phyloP scores from a whole-genome alignment of 2,888 invertebrate genomes.

The Trisateles emortualis region DNA sequence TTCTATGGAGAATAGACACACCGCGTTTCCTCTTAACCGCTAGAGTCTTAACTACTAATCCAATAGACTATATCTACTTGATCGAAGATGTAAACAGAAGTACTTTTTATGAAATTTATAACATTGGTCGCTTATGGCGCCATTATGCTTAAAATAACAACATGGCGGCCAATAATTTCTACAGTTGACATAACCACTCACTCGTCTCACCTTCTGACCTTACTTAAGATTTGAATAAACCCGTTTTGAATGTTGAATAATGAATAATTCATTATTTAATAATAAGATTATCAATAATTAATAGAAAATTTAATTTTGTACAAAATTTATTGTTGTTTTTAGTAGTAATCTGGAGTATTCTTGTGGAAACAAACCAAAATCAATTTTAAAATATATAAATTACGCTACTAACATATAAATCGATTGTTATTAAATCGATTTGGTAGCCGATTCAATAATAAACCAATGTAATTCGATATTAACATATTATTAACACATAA shows the following conservation, averaged over 20 bases:
- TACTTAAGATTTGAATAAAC: constrained; percentile 23
- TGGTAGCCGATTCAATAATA: not conserved
- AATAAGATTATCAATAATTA: constrained; percentile 42
- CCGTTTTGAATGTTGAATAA: constrained; percentile 31
- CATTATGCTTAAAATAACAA: constrained; percentile 22
- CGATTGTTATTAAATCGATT: not conserved
- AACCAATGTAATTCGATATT: not conserved
- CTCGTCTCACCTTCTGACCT: constrained; percentile 40
- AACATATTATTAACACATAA: not conserved
- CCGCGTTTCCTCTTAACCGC: no score
- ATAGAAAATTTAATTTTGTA: constrained; percentile 8
- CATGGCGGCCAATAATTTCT: constrained; percentile 32
- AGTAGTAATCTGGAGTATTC: not conserved
- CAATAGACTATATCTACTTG: no score
- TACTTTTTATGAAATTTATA: no score
- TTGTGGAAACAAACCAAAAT: not conserved
- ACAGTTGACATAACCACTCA: constrained; percentile 30
- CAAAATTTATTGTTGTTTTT: constrained; percentile 3
- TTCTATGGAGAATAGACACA: no score
- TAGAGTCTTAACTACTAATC: no score
- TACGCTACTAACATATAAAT: not conserved
- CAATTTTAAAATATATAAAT: not conserved
- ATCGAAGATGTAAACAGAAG: no score
- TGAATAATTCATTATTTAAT: constrained; percentile 44
- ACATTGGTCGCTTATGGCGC: no score